These are phyloP conservation scores for Aurelia sp. DNA, from an alignment of 30 jellyfish, hydroid and myxozoan genomes.

Conservation along the genomic window DNA sequence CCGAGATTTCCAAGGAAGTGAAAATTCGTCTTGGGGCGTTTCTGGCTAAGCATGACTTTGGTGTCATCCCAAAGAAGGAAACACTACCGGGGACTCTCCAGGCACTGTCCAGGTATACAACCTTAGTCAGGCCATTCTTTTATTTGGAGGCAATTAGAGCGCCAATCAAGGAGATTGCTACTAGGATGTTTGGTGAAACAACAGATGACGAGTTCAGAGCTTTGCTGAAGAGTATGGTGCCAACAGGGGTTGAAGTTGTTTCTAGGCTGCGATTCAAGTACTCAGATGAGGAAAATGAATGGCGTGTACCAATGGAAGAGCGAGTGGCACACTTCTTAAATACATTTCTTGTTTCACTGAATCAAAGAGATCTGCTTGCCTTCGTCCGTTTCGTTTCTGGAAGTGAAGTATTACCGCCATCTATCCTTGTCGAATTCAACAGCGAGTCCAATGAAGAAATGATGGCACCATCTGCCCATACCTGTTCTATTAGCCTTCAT, in stretches of 20 bases:
- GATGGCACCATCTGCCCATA: too few relatives aligned
- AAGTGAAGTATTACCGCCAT: too few relatives aligned
- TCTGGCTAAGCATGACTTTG: slow-evolving; percentile 43
- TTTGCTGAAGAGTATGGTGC: slow-evolving; percentile 17
- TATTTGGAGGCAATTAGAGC: slow-evolving; percentile 22
- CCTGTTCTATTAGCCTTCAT: too few relatives aligned
- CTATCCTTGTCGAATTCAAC: too few relatives aligned
- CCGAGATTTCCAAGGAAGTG: background rate
- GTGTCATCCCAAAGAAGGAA: slow-evolving; percentile 37
- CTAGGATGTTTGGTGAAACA: slow-evolving; percentile 16
- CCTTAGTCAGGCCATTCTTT: slow-evolving; percentile 39
- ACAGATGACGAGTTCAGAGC: slow-evolving; percentile 9
- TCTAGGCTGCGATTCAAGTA: background rate
- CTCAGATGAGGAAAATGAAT: slow-evolving; percentile 20
- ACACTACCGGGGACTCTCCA: slow-evolving; percentile 20
- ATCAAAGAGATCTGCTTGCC: too few relatives aligned
- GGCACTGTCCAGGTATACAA: slow-evolving; percentile 19
- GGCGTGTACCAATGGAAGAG: slow-evolving; percentile 18
- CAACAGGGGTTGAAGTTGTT: slow-evolving; percentile 11
- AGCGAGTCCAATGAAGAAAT: too few relatives aligned
- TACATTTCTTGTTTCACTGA: too few relatives aligned
- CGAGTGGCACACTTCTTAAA: slow-evolving; percentile 24
- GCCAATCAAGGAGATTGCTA: slow-evolving; percentile 22
- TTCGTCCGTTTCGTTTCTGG: too few relatives aligned
- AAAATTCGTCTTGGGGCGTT: slow-evolving; percentile 37